Conservation (phyloP, 2,888 invertebrate species). For the Amphipoea oculea region DNA sequence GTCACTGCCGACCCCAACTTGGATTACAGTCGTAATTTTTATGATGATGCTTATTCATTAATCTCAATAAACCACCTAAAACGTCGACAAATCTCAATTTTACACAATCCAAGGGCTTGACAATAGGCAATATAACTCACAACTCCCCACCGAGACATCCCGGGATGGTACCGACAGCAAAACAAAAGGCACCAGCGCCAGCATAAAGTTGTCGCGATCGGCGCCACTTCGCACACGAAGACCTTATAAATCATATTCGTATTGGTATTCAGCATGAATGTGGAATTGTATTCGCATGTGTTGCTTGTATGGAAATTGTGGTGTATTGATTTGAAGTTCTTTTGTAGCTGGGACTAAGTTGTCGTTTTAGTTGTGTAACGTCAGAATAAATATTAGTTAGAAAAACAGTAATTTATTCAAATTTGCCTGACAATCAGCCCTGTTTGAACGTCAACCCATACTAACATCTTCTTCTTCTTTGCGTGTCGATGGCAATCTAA, state of each 20-base stretch:
- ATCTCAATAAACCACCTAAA: neutral
- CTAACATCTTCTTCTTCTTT: too few relatives aligned
- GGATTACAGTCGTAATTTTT: neutral
- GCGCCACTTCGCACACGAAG: conserved; percentile 80
- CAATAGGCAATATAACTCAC: conserved; percentile 50
- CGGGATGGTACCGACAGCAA: conserved; percentile 71
- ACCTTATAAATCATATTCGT: conserved; percentile 77
- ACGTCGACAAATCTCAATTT: neutral
- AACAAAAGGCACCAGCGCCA: conserved; percentile 74
- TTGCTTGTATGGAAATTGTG: conserved; percentile 24
- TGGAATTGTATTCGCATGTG: conserved; percentile 42
- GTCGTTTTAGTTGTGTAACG: neutral
- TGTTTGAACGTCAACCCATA: neutral
- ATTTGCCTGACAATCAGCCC: neutral
- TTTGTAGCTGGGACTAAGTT: neutral
- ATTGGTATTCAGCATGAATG: conserved; percentile 55
- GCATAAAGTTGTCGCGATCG: conserved; percentile 84
- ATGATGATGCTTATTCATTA: neutral
- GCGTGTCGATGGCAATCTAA: too few relatives aligned
- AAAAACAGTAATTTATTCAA: neutral
- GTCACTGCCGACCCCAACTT: too few relatives aligned
- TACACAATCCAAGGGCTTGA: conserved; percentile 1
- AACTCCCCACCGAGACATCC: conserved; percentile 69
- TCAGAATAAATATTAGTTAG: too few relatives aligned
- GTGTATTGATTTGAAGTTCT: conserved; percentile 47